Conservation (phyloP, 2,888 invertebrate genomes). For the Dinocampus coccinellae region DNA sequence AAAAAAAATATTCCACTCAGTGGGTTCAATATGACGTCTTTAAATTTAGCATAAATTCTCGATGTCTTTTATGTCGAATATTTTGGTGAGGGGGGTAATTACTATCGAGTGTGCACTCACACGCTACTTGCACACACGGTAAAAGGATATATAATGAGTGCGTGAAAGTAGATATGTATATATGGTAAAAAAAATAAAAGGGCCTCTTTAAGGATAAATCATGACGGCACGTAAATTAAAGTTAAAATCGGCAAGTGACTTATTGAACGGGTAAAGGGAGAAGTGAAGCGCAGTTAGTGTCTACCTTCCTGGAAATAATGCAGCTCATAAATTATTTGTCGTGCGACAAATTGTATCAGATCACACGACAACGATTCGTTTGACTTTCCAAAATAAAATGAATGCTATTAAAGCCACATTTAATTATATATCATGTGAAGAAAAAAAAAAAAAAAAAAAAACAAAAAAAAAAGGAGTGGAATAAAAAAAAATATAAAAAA, state of each 20-base stretch:
- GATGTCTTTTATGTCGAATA: conserved; percentile 10
- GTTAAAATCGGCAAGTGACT: conserved; percentile 51
- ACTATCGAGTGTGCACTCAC: conserved; percentile 24
- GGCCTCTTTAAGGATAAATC: conserved; percentile 49
- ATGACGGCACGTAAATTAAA: conserved; percentile 58
- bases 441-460: not conserved
- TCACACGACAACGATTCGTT: conserved; percentile 32
- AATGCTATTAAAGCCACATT: not conserved
- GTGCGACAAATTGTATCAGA: conserved; percentile 55
- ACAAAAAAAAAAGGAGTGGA: not conserved
- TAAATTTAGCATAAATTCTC: conserved; percentile 41
- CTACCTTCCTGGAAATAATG: conserved; percentile 46
- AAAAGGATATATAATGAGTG: conserved; percentile 10
- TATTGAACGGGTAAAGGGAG: conserved; percentile 48
- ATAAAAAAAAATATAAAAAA: too few species aligned
- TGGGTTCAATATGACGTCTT: conserved; percentile 26
- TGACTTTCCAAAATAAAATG: conserved; percentile 23
- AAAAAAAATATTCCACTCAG: conserved; percentile 28
- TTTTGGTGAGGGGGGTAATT: conserved; percentile 39
- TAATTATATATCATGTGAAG: not conserved
- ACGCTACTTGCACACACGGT: conserved; percentile 23
- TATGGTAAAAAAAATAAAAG: conserved; percentile 25
- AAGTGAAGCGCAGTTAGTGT: conserved; percentile 21
- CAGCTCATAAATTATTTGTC: conserved; percentile 50
- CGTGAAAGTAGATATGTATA: conserved; percentile 5